These are phyloP conservation scores for Microctonus hyperodae DNA, from an alignment of 2,888 invertebrate species.

Conservation along the genomic window DNA sequence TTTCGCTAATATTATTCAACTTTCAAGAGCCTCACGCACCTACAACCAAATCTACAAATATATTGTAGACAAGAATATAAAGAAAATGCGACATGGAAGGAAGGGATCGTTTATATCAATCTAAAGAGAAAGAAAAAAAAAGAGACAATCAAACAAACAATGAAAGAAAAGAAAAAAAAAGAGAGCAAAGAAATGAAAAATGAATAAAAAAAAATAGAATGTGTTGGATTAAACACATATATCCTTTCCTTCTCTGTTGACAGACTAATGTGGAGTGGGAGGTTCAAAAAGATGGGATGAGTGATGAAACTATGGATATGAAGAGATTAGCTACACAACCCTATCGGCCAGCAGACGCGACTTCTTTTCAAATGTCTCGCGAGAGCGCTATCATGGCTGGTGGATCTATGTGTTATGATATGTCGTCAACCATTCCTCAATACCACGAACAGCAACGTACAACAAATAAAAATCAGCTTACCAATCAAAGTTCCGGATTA, in stretches of 20 bases:
- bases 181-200: constrained; percentile 36
- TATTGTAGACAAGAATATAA: constrained; percentile 6
- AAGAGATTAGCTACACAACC: constrained; percentile 48
- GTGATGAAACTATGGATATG: constrained; percentile 60
- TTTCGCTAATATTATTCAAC: constrained; percentile 31
- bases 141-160: not conserved
- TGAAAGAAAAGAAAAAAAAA: constrained; percentile 21
- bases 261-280: constrained; percentile 68
- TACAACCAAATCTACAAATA: not conserved
- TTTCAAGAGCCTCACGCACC: constrained; percentile 2
- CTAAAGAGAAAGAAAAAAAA: constrained; percentile 6
- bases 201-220: constrained; percentile 47
- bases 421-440: constrained; percentile 41
- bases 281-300: constrained; percentile 62
- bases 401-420: constrained; percentile 50
- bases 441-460: constrained; percentile 35
- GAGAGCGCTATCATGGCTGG: constrained; percentile 53
- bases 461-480: constrained; percentile 32
- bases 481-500: constrained; percentile 25
- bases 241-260: constrained; percentile 76
- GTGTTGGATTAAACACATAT: constrained; percentile 59
- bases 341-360: constrained; percentile 48
- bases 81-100: constrained; percentile 35
- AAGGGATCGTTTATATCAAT: constrained; percentile 37
- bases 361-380: constrained; percentile 50